Base-by-base conservation (phyloP, 2,113 vertebrate species). In the Eclectus roratus region DNA sequence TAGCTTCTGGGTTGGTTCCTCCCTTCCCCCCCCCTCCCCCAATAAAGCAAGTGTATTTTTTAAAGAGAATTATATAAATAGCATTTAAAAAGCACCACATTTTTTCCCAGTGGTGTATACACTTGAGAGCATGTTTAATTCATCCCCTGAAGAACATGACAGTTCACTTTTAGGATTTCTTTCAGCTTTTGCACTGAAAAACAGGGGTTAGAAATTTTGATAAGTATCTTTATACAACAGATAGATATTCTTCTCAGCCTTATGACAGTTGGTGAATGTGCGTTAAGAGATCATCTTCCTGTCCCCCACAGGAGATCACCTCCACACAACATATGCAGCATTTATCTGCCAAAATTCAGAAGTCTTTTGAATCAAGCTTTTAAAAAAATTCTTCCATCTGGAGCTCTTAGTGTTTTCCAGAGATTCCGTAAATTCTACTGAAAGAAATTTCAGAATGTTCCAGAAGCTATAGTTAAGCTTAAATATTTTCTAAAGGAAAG, bases 301-400 rank as follows among this genome's bases (percentile, higher is more conserved):
- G 96, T 97, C 91, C 93, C 88, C 95, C 91, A 96, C 94, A 90
- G 96, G 95, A 96, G 94, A 90, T 88, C 96, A 97, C 96, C 95
- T 97, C 97, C 82, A 91, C 93, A 96, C 93, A 97, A 91, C 98
- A 97, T 98, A 97, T 97, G 97, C 94, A 96, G 94, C 87, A 58
- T 84, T 95, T 37, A 74, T 97, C 91, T 98, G 97, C 98, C 98
- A 98, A 97, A 95, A 92, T 88, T 96, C 91, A 90, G 41, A 92
- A 97, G 94, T 70, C 90, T 96, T 93, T 94, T 96, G 91, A 97
- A 96, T 96, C 88, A 74, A 93, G 95, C 91, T 92, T 97, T 96
- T 88, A 43, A 89, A 92, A 95, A 96, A 93, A 63, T 69, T 83
- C 68, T 92, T 96, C 97, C 97, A 97, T 97, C 97, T 97, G 96